A percentile compares a stretch with the other conserved stretches of the same genome.
phyloP scores from a whole-genome alignment of 1,140 invertebrate genomes.

The Drosophila micromelanica region DNA sequence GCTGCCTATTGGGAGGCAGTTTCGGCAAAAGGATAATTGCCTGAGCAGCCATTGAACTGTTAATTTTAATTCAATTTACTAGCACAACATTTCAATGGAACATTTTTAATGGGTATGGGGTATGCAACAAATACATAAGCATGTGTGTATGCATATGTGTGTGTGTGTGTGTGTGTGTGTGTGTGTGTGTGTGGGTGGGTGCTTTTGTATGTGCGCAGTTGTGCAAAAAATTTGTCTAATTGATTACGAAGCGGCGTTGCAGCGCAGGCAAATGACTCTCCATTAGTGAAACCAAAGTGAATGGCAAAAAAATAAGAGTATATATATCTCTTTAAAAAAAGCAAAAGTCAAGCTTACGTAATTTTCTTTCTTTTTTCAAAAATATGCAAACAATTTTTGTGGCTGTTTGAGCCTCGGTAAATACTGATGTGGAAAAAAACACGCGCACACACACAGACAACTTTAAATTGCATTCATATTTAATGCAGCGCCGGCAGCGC shows the following conservation, averaged over 20 bases:
- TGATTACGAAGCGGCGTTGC: constrained; percentile 63
- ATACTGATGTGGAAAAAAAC: constrained; percentile 19
- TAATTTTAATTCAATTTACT: constrained; percentile 69
- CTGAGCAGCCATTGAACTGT: constrained; percentile 56
- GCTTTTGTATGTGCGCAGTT: constrained; percentile 33
- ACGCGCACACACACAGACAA: constrained; percentile 30
- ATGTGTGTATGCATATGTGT: not conserved
- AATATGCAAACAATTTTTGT: constrained; percentile 78
- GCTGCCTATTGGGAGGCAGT: not conserved
- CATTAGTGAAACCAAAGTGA: constrained; percentile 69
- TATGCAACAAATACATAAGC: constrained; percentile 1
- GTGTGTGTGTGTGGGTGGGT: constrained; percentile 2
- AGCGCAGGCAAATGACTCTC: constrained; percentile 69
- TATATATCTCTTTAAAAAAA: constrained; percentile 5
- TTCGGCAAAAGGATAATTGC: constrained; percentile 26
- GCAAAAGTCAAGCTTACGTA: constrained; percentile 55
- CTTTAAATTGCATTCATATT: constrained; percentile 83
- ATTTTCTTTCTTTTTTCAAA: constrained; percentile 50
- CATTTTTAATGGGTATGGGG: constrained; percentile 41
- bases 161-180: constrained; percentile 12
- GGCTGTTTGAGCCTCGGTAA: constrained; percentile 60
- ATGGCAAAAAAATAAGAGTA: constrained; percentile 21
- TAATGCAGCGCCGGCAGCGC: constrained; percentile 63
- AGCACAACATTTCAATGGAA: constrained; percentile 34
- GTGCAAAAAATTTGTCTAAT: constrained; percentile 73